Conservation (phyloP, 35 echinoderm and acorn worm species). For the Diadema setosum region DNA sequence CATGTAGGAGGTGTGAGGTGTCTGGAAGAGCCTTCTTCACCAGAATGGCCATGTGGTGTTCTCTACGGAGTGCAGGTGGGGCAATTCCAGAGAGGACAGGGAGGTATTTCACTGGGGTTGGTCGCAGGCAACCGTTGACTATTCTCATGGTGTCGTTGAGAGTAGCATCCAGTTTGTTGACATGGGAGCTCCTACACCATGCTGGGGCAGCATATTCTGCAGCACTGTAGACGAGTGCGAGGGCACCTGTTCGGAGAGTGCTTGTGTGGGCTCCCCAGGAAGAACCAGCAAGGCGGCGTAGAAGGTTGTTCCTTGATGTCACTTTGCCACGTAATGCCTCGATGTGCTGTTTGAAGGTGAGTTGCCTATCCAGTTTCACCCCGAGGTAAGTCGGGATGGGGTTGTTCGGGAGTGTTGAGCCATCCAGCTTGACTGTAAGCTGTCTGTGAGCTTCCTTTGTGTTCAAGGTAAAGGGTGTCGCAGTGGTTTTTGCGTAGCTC, state of each 20-base stretch:
- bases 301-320: background rate
- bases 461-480: background rate
- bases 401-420: background rate
- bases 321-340: background rate
- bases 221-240: background rate
- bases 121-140: background rate
- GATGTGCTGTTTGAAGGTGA: constrained; percentile 20
- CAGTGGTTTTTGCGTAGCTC: background rate
- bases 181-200: background rate
- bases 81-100: background rate
- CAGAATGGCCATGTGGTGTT: background rate
- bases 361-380: background rate
- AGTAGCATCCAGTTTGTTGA: background rate
- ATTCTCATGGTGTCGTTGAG: background rate
- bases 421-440: background rate
- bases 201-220: constrained; percentile 1
- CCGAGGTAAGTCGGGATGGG: constrained; percentile 17
- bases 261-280: background rate
- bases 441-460: background rate
- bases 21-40: background rate
- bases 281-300: background rate
- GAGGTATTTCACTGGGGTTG: background rate
- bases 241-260: background rate
- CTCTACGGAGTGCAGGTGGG: background rate
- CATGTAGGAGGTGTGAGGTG: background rate